These are phyloP conservation scores for Boleophthalmus pectinirostris DNA, from an alignment of 2,113 vertebrate genomes.

Conservation along the genomic window DNA sequence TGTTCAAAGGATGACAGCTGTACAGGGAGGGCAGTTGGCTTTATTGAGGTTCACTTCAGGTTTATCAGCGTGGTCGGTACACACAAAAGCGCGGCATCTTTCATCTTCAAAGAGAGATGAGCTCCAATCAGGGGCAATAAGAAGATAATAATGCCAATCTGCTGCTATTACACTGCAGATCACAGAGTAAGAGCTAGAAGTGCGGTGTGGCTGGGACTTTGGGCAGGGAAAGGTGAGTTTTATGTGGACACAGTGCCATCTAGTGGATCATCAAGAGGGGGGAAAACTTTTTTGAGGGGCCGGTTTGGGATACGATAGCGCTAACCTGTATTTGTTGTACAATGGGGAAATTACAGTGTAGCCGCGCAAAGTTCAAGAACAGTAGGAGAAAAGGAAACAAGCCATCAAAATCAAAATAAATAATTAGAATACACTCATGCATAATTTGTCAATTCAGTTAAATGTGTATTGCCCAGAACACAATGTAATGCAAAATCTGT, in stretches of 20 bases:
- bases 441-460: neutral
- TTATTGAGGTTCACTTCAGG: slow-evolving; percentile 71
- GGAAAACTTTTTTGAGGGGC: neutral
- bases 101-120: slow-evolving; percentile 81
- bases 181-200: slow-evolving; percentile 32
- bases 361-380: too few species aligned
- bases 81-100: slow-evolving; percentile 58
- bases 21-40: slow-evolving; percentile 51
- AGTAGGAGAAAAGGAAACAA: too few species aligned
- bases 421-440: too few species aligned
- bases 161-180: slow-evolving; percentile 62
- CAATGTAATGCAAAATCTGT: neutral
- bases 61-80: slow-evolving; percentile 67
- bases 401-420: too few species aligned
- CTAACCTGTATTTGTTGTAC: too few species aligned
- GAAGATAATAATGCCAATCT: slow-evolving; percentile 69
- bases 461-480: neutral
- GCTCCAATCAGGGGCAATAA: slow-evolving; percentile 68
- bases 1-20: slow-evolving; percentile 34
- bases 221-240: neutral
- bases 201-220: neutral
- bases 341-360: too few species aligned
- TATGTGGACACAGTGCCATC: slow-evolving; percentile 70
- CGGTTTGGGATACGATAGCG: neutral
- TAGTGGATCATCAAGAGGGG: slow-evolving; percentile 34